Evolutionary conservation across 2,888 invertebrate species (phyloP).

Genomic region (Venustoraphidia nigricollis): DNA sequence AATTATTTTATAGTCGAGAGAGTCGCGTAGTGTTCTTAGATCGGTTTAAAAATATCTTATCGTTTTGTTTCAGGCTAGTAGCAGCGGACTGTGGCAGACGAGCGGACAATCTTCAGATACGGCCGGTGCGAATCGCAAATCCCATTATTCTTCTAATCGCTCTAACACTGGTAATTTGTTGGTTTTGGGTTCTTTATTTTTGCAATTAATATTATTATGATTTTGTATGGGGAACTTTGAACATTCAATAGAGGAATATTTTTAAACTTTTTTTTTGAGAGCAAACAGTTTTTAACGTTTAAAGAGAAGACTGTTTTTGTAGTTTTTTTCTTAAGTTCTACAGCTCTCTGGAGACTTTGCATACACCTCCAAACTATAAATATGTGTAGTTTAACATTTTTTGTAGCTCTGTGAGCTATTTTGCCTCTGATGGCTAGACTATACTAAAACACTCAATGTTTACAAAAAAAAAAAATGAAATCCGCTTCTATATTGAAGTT

Average conservation of each 20-base stretch:
- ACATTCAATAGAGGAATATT: not conserved
- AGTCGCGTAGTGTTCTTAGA: not conserved
- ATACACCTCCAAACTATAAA: not conserved
- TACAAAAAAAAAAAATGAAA: too few species aligned
- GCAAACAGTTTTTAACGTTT: not conserved
- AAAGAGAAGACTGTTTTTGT: too few species aligned
- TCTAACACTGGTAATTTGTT: constrained; percentile 39
- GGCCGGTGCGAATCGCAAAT: constrained; percentile 57
- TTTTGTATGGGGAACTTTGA: not conserved
- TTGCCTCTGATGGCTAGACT: too few species aligned
- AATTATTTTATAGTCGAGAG: too few species aligned
- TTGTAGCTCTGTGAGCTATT: too few species aligned
- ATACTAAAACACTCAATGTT: too few species aligned
- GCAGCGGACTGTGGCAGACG: constrained; percentile 19
- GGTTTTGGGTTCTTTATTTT: constrained; percentile 25
- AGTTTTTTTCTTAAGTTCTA: not conserved
- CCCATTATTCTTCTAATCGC: constrained; percentile 60
- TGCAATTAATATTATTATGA: not conserved
- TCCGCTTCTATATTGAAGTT: too few species aligned
- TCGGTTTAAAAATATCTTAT: not conserved
- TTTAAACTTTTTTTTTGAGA: too few species aligned
- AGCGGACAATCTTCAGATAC: constrained; percentile 27
- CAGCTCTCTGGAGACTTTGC: not conserved
- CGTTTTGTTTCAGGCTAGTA: constrained; percentile 1
- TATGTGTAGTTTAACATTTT: not conserved